Percentiles rank a stretch among this genome's conserved stretches.
phyloP scores from a whole-genome alignment of 2,113 vertebrate genomes.

The Fulica atra region DNA sequence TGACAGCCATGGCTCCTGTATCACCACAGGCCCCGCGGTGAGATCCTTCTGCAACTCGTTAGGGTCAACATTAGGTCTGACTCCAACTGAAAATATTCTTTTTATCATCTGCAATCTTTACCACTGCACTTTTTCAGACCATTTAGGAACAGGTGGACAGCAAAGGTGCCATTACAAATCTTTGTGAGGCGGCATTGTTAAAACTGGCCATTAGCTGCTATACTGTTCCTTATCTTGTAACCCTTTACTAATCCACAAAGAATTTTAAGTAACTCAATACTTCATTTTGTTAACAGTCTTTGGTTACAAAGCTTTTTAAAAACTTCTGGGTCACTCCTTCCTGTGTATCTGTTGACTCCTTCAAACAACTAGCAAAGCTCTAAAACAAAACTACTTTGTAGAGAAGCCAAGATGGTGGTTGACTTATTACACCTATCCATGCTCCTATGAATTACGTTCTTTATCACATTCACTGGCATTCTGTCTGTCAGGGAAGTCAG shows the following conservation, averaged over 20 bases:
- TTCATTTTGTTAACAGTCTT: neutral
- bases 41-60: conserved; percentile 16
- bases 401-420: neutral
- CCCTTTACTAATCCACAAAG: neutral
- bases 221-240: neutral
- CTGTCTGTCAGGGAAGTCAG: neutral
- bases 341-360: neutral
- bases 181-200: neutral
- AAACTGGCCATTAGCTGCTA: neutral
- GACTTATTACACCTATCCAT: neutral
- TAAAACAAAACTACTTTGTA: neutral
- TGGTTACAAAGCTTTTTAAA: neutral
- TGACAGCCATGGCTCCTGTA: neutral
- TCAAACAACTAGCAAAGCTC: neutral
- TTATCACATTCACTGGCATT: neutral
- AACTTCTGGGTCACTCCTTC: neutral
- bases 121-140: neutral
- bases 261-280: neutral
- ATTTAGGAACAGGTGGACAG: neutral
- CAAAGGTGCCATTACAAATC: neutral
- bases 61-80: conserved; percentile 11
- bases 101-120: neutral
- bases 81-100: neutral
- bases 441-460: neutral
- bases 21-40: conserved; percentile 19